Conservation (phyloP, 1,140 invertebrate species). For the Drosophila micromelanica region DNA sequence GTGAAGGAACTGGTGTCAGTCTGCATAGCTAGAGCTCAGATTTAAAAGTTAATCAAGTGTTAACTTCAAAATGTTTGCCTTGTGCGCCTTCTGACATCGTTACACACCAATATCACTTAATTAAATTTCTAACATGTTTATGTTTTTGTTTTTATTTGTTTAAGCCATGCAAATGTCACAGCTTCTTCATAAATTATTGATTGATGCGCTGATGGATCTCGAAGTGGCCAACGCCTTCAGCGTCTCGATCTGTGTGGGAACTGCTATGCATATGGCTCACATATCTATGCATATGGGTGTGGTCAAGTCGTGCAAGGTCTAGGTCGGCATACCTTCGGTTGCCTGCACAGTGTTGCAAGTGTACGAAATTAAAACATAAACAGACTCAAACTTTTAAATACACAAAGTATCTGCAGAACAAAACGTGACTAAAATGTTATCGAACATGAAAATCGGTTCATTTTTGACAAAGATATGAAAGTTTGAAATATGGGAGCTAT, state of each 20-base stretch:
- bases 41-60: too few species aligned
- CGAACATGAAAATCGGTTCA: too few species aligned
- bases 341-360: constrained; percentile 49
- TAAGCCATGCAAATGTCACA: constrained; percentile 45
- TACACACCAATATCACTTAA: too few species aligned
- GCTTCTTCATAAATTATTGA: constrained; percentile 53
- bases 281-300: constrained; percentile 17
- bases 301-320: constrained; percentile 71
- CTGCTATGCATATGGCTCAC: constrained; percentile 38
- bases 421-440: too few species aligned
- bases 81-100: too few species aligned
- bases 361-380: too few species aligned
- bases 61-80: background rate
- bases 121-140: too few species aligned
- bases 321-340: constrained; percentile 43
- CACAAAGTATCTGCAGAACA: too few species aligned
- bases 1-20: constrained; percentile 35
- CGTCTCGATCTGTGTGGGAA: constrained; percentile 40
- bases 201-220: constrained; percentile 70
- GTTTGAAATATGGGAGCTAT: too few species aligned
- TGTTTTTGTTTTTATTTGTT: background rate
- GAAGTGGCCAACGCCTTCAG: constrained; percentile 46
- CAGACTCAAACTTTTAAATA: too few species aligned
- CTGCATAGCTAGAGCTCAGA: too few species aligned
- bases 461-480: too few species aligned